Evolutionary conservation across 2,888 invertebrate species (phyloP).

Genomic region (Dorcus hopei): DNA sequence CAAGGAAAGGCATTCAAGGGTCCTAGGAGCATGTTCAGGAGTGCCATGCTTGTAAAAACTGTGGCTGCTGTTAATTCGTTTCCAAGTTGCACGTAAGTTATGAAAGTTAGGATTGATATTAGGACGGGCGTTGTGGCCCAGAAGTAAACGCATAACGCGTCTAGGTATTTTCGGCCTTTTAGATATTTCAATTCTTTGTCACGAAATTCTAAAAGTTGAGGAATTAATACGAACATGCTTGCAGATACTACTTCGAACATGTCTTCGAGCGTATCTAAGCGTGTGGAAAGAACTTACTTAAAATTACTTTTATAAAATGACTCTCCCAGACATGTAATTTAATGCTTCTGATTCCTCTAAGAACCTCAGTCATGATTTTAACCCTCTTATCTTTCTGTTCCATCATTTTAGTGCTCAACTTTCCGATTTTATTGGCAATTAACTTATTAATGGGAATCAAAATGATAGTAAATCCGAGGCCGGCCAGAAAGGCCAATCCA

Average conservation of each 20-base stretch:
- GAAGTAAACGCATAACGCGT: constrained; percentile 96
- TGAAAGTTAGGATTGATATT: constrained; percentile 80
- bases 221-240: neutral
- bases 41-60: constrained; percentile 90
- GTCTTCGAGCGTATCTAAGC: too few relatives aligned
- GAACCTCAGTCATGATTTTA: constrained; percentile 79
- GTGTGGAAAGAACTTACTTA: constrained; percentile 52
- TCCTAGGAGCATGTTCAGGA: constrained; percentile 93
- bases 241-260: too few relatives aligned
- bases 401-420: constrained; percentile 86
- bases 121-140: constrained; percentile 98
- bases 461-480: constrained; percentile 78
- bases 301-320: constrained; percentile 70
- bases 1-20: constrained; percentile 98
- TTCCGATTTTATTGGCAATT: constrained; percentile 85
- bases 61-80: constrained; percentile 81
- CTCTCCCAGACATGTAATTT: constrained; percentile 95
- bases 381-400: constrained; percentile 85
- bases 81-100: constrained; percentile 73
- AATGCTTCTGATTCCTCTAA: constrained; percentile 84
- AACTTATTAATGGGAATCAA: constrained; percentile 91
- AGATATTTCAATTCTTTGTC: constrained; percentile 72
- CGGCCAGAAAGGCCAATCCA: constrained; percentile 87
- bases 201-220: constrained; percentile 56
- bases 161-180: constrained; percentile 87